Conservation (phyloP, 2,888 invertebrate species). For the Caenorhabditis sp. region DNA sequence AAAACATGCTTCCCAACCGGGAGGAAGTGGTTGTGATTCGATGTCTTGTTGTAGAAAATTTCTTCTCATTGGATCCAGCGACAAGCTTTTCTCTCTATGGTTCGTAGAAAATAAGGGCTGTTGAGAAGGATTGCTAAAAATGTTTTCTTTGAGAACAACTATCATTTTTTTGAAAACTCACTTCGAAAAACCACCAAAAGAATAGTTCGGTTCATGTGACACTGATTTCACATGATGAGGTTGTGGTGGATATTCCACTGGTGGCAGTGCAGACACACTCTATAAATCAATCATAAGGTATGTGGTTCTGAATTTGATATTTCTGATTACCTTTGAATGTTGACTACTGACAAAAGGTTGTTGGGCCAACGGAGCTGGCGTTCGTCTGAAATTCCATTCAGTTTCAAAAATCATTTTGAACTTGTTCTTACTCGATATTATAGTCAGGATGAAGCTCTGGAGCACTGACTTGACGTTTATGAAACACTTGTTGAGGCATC, state of each 20-base stretch:
- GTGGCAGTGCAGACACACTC: constrained; percentile 41
- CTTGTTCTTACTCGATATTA: constrained; percentile 28
- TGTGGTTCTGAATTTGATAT: too few relatives aligned
- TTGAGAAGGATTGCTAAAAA: constrained; percentile 2
- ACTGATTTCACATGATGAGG: constrained; percentile 42
- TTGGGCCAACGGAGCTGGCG: constrained; percentile 9
- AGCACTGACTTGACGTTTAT: constrained; percentile 38
- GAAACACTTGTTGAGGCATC: constrained; percentile 15
- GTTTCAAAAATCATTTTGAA: too few relatives aligned
- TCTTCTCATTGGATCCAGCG: constrained; percentile 41
- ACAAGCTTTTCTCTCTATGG: constrained; percentile 37
- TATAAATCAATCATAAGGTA: too few relatives aligned
- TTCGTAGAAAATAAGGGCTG: constrained; percentile 26
- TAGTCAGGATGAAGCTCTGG: constrained; percentile 39
- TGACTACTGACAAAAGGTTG: constrained; percentile 28
- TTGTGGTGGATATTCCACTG: constrained; percentile 22
- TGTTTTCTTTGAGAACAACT: neutral
- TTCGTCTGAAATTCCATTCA: constrained; percentile 21
- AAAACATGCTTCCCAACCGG: constrained; percentile 45
- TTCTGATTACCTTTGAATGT: constrained; percentile 31
- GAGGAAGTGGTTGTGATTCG: constrained; percentile 39
- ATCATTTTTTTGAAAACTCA: constrained; percentile 2
- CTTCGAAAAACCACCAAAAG: constrained; percentile 26
- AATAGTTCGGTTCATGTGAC: constrained; percentile 40
- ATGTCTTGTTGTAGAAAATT: constrained; percentile 29